phyloP scores from a whole-genome alignment of 2,113 vertebrate genomes.

The Periophthalmus modestus region DNA sequence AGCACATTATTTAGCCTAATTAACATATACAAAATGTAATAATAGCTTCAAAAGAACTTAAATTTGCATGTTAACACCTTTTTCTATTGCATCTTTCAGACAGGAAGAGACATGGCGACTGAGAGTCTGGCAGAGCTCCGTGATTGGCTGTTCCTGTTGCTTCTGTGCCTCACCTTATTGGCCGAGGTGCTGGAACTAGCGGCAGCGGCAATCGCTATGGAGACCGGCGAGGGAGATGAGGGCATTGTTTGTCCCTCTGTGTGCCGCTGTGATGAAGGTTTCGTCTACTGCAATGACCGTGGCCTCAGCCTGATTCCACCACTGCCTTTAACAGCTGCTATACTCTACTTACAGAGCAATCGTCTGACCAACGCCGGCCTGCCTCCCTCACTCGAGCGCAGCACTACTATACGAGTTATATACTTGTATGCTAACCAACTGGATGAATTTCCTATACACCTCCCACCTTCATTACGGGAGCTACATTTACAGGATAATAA shows the following conservation, averaged over 20 bases:
- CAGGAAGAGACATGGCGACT: conserved; percentile 74
- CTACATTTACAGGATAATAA: conserved; percentile 97
- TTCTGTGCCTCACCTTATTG: conserved; percentile 88
- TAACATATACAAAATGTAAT: no score
- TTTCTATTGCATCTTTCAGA: conserved; percentile 44
- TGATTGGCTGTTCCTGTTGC: conserved; percentile 89
- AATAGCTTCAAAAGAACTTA: no score
- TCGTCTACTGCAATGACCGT: conserved; percentile 96
- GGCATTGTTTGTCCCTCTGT: conserved; percentile 83
- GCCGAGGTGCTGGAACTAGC: conserved; percentile 86
- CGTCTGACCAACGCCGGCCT: conserved; percentile 87
- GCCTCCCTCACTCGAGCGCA: conserved; percentile 80
- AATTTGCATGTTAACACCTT: no score
- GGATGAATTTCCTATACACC: conserved; percentile 87
- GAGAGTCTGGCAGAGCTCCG: conserved; percentile 86
- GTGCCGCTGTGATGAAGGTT: conserved; percentile 90
- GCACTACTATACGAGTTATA: conserved; percentile 83
- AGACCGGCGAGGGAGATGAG: conserved; percentile 77
- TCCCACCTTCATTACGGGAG: conserved; percentile 88
- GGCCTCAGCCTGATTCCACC: conserved; percentile 86
- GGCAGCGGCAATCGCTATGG: conserved; percentile 77
- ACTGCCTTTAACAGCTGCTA: conserved; percentile 85
- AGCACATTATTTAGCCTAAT: no score
- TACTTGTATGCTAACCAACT: conserved; percentile 93
- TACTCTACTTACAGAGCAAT: conserved; percentile 96